These are phyloP conservation scores for Dallia pectoralis DNA, from an alignment of 2,797 vertebrate species.

Conservation along the genomic window DNA sequence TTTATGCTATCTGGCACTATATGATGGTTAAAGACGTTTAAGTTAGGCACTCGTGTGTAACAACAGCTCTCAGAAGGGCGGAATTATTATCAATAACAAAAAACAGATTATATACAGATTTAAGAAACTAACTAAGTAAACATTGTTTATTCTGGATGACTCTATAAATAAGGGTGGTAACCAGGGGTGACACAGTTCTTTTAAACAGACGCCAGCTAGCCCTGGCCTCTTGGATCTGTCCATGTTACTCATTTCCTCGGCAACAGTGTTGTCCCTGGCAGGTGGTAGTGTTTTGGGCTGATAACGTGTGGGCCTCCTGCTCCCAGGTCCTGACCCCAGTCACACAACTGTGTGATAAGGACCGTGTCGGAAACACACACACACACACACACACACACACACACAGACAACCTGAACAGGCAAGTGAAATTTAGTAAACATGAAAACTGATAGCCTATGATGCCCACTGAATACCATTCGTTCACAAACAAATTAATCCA, in stretches of 20 bases:
- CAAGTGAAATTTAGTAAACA: neutral
- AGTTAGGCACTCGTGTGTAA: no score
- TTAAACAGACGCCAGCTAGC: conserved; percentile 22
- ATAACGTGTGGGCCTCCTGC: conserved; percentile 65
- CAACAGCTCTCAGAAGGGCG: conserved; percentile 9
- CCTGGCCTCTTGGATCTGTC: neutral
- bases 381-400: conserved; percentile 29
- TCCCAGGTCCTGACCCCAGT: conserved; percentile 13
- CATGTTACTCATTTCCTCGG: conserved; percentile 21
- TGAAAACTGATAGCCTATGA: neutral
- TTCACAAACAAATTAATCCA: neutral
- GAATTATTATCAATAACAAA: no score
- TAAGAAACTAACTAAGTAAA: conserved; percentile 29
- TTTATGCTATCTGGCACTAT: no score
- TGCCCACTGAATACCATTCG: neutral
- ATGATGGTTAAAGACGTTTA: no score
- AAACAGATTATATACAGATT: no score
- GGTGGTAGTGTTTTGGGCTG: conserved; percentile 63
- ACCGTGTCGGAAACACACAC: conserved; percentile 3
- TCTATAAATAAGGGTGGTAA: conserved; percentile 7
- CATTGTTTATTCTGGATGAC: conserved; percentile 16
- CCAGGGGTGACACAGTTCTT: conserved; percentile 19
- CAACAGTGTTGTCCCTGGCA: conserved; percentile 42
- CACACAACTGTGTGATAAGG: conserved; percentile 13
- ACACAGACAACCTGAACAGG: conserved; percentile 15